These are phyloP conservation scores for Poecilia wingei DNA, from an alignment of 2,797 vertebrate species.

Conservation along the genomic window DNA sequence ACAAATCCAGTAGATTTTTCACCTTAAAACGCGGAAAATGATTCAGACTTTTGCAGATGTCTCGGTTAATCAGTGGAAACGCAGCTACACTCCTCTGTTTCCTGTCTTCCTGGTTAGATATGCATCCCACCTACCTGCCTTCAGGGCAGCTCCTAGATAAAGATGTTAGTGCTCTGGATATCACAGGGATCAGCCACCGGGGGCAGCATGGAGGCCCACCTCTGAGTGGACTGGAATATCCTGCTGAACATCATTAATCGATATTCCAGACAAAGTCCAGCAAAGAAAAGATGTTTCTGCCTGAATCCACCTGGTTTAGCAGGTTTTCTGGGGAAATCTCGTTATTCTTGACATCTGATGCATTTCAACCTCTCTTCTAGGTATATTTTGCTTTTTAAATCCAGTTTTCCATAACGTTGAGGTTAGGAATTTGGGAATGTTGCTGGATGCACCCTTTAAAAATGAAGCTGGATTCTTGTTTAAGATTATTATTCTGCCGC, in stretches of 20 bases:
- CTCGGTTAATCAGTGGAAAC: background rate
- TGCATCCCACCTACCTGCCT: conserved; percentile 41
- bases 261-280: conserved; percentile 6
- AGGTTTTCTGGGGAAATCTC: too few relatives aligned
- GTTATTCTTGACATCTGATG: background rate
- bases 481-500: too few relatives aligned
- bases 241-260: conserved; percentile 13
- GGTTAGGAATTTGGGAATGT: background rate
- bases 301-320: too few relatives aligned
- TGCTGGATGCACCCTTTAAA: background rate
- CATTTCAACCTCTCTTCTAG: background rate
- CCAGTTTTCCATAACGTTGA: background rate
- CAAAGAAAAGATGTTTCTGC: background rate
- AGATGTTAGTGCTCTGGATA: conserved; percentile 40
- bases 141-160: conserved; percentile 41
- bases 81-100: background rate
- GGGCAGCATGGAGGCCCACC: conserved; percentile 30
- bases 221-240: conserved; percentile 7
- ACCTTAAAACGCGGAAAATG: background rate
- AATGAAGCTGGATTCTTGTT: background rate
- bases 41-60: background rate
- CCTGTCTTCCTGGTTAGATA: conserved; percentile 14
- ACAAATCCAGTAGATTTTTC: background rate
- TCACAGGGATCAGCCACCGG: conserved; percentile 31
- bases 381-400: background rate